Conservation (phyloP, 2,113 vertebrate genomes). For the Xyliphius kryptos region DNA sequence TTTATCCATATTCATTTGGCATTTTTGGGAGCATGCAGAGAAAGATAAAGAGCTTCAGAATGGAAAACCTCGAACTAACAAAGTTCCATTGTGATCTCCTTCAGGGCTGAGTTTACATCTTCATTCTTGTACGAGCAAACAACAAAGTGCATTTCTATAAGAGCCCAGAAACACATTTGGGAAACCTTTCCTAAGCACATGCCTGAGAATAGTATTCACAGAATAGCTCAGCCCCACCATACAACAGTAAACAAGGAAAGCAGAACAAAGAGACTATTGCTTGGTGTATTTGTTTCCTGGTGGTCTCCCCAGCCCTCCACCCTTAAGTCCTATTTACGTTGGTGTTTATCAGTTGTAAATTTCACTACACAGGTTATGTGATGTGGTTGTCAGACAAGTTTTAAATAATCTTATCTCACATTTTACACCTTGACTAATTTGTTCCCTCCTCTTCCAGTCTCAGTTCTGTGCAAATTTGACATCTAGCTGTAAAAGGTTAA, state of each 20-base stretch:
- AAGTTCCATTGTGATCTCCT: too few relatives aligned
- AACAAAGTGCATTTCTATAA: too few relatives aligned
- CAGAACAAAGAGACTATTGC: slow-evolving; percentile 36
- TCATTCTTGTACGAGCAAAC: too few relatives aligned
- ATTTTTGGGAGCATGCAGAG: slow-evolving; percentile 12
- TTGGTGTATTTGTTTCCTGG: slow-evolving; percentile 37
- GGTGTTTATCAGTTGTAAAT: slow-evolving; percentile 13
- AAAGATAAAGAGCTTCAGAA: slow-evolving; percentile 14
- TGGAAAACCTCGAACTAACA: too few relatives aligned
- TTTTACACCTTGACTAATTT: neutral
- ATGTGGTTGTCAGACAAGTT: slow-evolving; percentile 27
- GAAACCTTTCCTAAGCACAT: neutral
- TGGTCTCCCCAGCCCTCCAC: slow-evolving; percentile 13
- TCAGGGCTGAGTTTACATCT: too few relatives aligned
- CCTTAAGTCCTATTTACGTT: slow-evolving; percentile 20
- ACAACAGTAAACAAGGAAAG: slow-evolving; percentile 39
- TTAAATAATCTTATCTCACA: neutral
- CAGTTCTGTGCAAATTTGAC: neutral
- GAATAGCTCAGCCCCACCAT: slow-evolving; percentile 6
- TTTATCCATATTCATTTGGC: slow-evolving; percentile 26
- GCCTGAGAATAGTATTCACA: slow-evolving; percentile 27
- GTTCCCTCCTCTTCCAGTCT: neutral
- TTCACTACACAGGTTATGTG: slow-evolving; percentile 20
- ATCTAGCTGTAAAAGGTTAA: too few relatives aligned
- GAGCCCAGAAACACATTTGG: too few relatives aligned